Evolutionary conservation across 2,888 invertebrate species (phyloP).

Genomic region (Hydroisotoma schaefferi): DNA sequence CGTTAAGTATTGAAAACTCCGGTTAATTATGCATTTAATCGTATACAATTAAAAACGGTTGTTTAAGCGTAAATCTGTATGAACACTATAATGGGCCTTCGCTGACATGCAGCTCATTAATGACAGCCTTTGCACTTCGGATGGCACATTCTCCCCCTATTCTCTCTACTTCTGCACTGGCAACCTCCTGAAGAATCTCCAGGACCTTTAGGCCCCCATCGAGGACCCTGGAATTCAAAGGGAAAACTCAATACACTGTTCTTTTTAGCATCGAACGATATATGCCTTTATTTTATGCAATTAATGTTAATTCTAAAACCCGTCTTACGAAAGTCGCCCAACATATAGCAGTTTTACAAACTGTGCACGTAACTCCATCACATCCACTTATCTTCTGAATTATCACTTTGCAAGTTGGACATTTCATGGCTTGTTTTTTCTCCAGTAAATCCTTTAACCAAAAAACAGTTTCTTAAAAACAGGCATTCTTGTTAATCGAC

Average conservation of each 20-base stretch:
- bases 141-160: neutral
- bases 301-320: no score
- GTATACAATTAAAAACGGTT: no score
- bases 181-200: neutral
- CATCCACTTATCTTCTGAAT: conserved; percentile 89
- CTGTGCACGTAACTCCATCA: conserved; percentile 85
- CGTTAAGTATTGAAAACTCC: no score
- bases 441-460: conserved; percentile 61
- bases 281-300: no score
- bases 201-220: conserved; percentile 59
- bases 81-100: no score
- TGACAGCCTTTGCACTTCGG: neutral
- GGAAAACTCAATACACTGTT: neutral
- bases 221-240: conserved; percentile 48
- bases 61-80: no score
- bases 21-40: no score
- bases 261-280: neutral
- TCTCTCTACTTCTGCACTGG: neutral
- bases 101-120: no score
- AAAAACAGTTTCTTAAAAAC: no score
- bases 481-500: no score
- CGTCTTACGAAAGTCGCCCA: conserved; percentile 75
- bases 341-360: conserved; percentile 89
- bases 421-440: conserved; percentile 77
- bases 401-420: conserved; percentile 77